phyloP scores from a whole-genome alignment of 2,797 vertebrate species.

The Phalanger gymnotis region DNA sequence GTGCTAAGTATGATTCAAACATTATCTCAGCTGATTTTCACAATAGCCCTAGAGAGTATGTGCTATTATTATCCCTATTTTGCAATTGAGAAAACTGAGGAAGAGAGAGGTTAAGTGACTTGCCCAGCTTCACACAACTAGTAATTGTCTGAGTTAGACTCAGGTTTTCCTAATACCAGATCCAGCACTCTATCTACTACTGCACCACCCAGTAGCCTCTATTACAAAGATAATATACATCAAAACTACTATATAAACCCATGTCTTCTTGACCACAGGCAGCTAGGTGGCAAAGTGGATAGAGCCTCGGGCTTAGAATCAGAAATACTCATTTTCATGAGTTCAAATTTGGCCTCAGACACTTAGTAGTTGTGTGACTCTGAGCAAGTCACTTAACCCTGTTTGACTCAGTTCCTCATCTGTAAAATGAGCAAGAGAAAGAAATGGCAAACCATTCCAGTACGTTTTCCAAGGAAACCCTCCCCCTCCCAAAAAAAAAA shows the following conservation, averaged over 20 bases:
- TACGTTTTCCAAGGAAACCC: background rate
- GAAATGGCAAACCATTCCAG: background rate
- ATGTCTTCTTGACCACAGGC: background rate
- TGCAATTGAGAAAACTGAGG: background rate
- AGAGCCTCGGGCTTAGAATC: background rate
- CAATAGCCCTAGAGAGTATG: background rate
- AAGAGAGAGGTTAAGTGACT: background rate
- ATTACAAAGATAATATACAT: background rate
- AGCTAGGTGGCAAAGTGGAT: background rate
- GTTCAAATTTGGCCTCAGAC: background rate
- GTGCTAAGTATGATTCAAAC: background rate
- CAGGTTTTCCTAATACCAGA: background rate
- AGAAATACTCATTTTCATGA: background rate
- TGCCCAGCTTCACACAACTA: background rate
- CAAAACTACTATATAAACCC: background rate
- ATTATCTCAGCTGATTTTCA: background rate
- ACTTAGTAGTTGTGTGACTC: background rate
- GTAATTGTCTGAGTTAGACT: background rate
- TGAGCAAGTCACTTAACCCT: background rate
- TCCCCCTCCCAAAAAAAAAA: background rate
- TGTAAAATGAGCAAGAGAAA: background rate
- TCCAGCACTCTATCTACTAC: background rate
- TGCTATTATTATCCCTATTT: background rate
- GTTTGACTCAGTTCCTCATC: background rate
- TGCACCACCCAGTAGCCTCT: background rate